These are phyloP conservation scores for Zaprionus vittiger DNA, from an alignment of 1,140 invertebrate genomes.

Conservation along the genomic window DNA sequence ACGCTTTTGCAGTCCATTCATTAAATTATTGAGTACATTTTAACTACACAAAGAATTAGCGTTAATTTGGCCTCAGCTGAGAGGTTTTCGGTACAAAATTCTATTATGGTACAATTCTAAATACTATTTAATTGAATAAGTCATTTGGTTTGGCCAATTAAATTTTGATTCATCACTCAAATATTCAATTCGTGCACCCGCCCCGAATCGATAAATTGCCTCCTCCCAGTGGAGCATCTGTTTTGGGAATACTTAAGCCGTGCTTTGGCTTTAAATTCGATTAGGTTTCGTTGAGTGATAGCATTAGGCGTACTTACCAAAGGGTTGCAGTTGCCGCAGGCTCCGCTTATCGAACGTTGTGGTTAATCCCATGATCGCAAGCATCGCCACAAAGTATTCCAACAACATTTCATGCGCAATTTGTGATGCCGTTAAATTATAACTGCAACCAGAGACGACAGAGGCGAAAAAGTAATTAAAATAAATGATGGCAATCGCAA, in stretches of 20 bases:
- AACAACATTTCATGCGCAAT: conserved; percentile 84
- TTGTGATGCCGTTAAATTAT: conserved; percentile 78
- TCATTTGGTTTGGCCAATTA: background rate
- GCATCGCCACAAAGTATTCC: conserved; percentile 83
- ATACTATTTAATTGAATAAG: background rate
- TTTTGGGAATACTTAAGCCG: background rate
- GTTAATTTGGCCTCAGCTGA: background rate
- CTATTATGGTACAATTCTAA: background rate
- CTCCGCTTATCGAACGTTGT: conserved; percentile 79
- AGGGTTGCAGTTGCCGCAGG: conserved; percentile 55
- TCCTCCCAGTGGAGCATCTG: background rate
- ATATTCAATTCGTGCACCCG: background rate
- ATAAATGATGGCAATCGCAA: conserved; percentile 79
- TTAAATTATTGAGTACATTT: background rate
- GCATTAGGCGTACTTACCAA: conserved; percentile 69
- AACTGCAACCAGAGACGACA: conserved; percentile 66
- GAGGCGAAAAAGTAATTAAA: conserved; percentile 77
- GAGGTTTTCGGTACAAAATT: background rate
- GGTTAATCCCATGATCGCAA: conserved; percentile 84
- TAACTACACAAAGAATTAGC: background rate
- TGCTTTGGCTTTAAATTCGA: background rate
- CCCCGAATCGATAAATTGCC: no score
- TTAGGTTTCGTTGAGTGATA: background rate
- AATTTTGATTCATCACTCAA: conserved; percentile 1
- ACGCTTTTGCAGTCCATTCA: no score